Conservation (phyloP, 1,140 invertebrate species). For the Saccostrea glomerata region DNA sequence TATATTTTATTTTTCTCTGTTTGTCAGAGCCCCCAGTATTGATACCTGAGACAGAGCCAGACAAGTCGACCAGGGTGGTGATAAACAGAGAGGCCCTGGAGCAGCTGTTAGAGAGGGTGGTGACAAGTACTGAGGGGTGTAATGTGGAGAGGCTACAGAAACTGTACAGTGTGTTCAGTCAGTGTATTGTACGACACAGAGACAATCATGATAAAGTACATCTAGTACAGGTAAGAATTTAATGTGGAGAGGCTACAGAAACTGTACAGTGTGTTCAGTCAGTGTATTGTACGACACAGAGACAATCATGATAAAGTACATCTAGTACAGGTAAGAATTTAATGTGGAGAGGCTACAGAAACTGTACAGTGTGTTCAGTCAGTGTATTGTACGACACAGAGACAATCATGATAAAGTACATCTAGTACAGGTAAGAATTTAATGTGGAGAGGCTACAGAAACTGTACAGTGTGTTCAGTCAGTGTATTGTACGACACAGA, state of each 20-base stretch:
- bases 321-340: too few species aligned
- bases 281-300: constrained; percentile 74
- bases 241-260: constrained; percentile 75
- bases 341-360: constrained; percentile 75
- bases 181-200: constrained; percentile 74
- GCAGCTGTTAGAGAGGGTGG: constrained; percentile 69
- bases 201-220: constrained; percentile 72
- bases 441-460: constrained; percentile 75
- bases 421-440: too few species aligned
- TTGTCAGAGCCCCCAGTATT: constrained; percentile 44
- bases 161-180: constrained; percentile 75
- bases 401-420: constrained; percentile 72
- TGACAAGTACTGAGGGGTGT: constrained; percentile 71
- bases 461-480: constrained; percentile 75
- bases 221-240: too few species aligned
- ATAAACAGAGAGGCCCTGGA: constrained; percentile 54
- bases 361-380: constrained; percentile 75
- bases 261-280: constrained; percentile 75
- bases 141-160: constrained; percentile 75
- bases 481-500: constrained; percentile 74
- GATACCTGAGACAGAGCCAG: background rate
- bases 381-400: constrained; percentile 74
- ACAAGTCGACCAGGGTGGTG: background rate
- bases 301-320: constrained; percentile 72
- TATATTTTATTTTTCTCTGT: background rate